phyloP scores from a whole-genome alignment of 1,140 invertebrate genomes.

The Helicorthomorpha holstii region DNA sequence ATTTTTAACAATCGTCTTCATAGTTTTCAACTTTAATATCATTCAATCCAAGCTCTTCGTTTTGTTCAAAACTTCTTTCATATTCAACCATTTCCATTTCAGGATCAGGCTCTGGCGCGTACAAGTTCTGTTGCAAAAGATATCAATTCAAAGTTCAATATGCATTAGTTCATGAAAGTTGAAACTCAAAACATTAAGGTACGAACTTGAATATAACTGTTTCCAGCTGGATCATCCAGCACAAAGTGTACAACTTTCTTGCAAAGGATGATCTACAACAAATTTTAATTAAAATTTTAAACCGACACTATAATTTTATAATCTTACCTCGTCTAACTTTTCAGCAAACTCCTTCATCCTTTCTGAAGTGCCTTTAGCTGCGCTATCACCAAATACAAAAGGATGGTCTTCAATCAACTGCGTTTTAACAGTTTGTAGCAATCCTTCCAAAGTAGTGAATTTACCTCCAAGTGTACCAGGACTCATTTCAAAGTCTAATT shows the following conservation, averaged over 20 bases:
- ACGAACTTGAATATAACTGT: slow-evolving; percentile 88
- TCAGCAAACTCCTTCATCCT: slow-evolving; percentile 45
- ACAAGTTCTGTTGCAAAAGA: slow-evolving; percentile 38
- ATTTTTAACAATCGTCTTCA: slow-evolving; percentile 7
- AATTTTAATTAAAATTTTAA: slow-evolving; percentile 1
- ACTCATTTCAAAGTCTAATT: slow-evolving; percentile 74
- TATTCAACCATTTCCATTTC: slow-evolving; percentile 62
- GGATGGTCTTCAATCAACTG: slow-evolving; percentile 46
- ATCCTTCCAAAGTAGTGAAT: slow-evolving; percentile 87
- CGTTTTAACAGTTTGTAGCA: slow-evolving; percentile 39
- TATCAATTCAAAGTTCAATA: neutral
- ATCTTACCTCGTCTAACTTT: slow-evolving; percentile 46
- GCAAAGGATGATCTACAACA: slow-evolving; percentile 30
- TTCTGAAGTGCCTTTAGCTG: slow-evolving; percentile 29
- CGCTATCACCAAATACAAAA: slow-evolving; percentile 56
- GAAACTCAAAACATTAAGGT: too few species aligned
- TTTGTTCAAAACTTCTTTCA: slow-evolving; percentile 72
- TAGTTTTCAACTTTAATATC: slow-evolving; percentile 92
- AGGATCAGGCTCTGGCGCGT: slow-evolving; percentile 49
- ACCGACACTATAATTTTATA: neutral
- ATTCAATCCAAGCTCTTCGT: slow-evolving; percentile 88
- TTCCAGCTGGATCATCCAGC: slow-evolving; percentile 90
- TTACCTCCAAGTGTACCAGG: slow-evolving; percentile 70
- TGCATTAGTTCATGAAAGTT: slow-evolving; percentile 1
- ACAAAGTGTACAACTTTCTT: slow-evolving; percentile 51